phyloP scores from a whole-genome alignment of 2,113 vertebrate species.

The Tichodroma muraria region DNA sequence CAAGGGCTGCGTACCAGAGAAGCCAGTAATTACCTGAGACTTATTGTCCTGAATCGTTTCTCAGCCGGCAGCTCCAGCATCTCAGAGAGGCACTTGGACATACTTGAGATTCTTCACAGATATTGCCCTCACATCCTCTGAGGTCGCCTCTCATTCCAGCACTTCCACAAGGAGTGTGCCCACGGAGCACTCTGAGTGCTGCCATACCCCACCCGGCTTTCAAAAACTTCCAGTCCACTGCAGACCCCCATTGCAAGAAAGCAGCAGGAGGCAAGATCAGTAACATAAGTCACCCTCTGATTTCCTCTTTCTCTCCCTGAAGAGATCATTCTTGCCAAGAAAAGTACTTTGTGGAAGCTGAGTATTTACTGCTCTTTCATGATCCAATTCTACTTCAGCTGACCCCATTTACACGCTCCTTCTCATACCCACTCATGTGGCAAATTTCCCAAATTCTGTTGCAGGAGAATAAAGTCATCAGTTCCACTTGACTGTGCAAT shows the following conservation, averaged over 20 bases:
- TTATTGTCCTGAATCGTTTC: background rate
- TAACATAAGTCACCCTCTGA: background rate
- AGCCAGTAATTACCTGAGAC: background rate
- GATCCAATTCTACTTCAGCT: background rate
- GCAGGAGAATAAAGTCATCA: background rate
- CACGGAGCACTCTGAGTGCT: background rate
- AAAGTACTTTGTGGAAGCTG: background rate
- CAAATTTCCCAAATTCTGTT: slow-evolving; percentile 20
- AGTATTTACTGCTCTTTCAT: slow-evolving; percentile 29
- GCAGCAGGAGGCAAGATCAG: background rate
- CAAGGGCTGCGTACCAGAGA: background rate
- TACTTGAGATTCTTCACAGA: background rate
- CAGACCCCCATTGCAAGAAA: background rate
- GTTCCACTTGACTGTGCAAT: background rate
- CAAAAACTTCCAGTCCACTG: background rate
- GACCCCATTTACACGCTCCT: background rate
- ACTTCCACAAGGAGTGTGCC: background rate
- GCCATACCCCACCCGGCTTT: background rate
- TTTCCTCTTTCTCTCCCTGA: background rate
- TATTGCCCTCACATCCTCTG: background rate
- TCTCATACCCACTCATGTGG: background rate
- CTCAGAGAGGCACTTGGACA: background rate
- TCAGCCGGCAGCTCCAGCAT: background rate
- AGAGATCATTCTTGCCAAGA: background rate
- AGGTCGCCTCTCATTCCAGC: background rate